Evolutionary conservation across 2,797 vertebrate genomes (phyloP), one percentile per base, ranked within the genome.

Genomic region (Enteromius viviparus): DNA sequence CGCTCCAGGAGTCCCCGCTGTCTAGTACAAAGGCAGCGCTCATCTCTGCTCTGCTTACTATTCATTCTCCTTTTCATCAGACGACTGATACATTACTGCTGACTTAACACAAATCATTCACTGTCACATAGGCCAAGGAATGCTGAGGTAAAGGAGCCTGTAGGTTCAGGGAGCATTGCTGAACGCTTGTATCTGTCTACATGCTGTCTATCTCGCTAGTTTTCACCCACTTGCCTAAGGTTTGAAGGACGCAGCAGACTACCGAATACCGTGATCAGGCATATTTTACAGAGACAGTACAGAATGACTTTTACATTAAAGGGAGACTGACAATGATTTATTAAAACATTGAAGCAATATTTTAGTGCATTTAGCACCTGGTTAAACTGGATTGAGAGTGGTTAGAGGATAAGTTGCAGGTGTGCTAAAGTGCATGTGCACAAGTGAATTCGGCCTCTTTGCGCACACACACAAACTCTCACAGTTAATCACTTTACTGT

Each of bases 81-180:
- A 92, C 89, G 85, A 65, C 91, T 94, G 93, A 95, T 94, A 92
- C 93, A 94, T 94, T 92, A 93, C 92, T 92, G 84, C 92, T 93
- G 93, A 94, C 92, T 94, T 93, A 90, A 92, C 92, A 94, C 93
- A 92, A 94, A 94, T 94, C 94, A 92, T 93, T 94, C 93, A 94
- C 89, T 93, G 94, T 94, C 93, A 93, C 90, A 91, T 91, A 87
- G 87, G 93, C 90, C 91, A 86, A 87, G 93, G 91, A 92, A 90
- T 89, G 86, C 91, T 91, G 92, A 93, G 93, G 93, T 92, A 93
- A 91, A 93, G 91, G 92, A 93, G 93, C 92, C 91, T 90, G 87
- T 84, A 92, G 91, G 92, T 91, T 91, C 89, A 62, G 49, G 75
- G 47, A 83, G 62, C 84, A 81, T 29, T 62, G 49, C 29, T 55